phyloP scores from a whole-genome alignment of 2,113 vertebrate species.

The Tragulus kanchil region DNA sequence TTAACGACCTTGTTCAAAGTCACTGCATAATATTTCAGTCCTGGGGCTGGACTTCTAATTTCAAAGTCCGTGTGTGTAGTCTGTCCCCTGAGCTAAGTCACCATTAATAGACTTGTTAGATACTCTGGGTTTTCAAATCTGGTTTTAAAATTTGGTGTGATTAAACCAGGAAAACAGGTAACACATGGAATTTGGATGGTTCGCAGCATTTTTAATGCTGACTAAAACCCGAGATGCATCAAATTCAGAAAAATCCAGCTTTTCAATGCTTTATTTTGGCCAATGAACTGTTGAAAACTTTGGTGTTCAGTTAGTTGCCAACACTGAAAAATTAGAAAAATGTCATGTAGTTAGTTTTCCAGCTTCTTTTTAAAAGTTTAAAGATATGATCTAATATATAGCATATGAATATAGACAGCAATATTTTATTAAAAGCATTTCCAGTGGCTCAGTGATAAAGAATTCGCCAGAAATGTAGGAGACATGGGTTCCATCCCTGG shows the following conservation, averaged over 20 bases:
- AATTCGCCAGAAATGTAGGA: not conserved
- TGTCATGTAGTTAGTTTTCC: not conserved
- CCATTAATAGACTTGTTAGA: not conserved
- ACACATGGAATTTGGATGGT: not conserved
- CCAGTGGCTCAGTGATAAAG: not conserved
- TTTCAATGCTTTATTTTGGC: not conserved
- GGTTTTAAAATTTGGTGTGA: constrained; percentile 49
- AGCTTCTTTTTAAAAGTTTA: not conserved
- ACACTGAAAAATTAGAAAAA: not conserved
- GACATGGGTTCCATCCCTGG: not conserved
- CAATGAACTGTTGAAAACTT: not conserved
- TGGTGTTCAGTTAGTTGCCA: not conserved
- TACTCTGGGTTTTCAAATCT: not conserved
- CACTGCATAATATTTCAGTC: not conserved
- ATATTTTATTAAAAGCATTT: not conserved
- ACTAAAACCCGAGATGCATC: not conserved
- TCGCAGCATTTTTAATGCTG: not conserved
- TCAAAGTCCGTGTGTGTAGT: not conserved
- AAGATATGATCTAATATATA: not conserved
- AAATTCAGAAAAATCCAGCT: not conserved
- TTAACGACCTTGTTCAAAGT: not conserved
- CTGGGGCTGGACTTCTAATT: not conserved
- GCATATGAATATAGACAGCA: not conserved
- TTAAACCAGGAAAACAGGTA: not conserved
- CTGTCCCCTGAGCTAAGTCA: not conserved